Base-by-base conservation (phyloP, 1,140 invertebrate genomes). In the Protaetia brevitarsis region DNA sequence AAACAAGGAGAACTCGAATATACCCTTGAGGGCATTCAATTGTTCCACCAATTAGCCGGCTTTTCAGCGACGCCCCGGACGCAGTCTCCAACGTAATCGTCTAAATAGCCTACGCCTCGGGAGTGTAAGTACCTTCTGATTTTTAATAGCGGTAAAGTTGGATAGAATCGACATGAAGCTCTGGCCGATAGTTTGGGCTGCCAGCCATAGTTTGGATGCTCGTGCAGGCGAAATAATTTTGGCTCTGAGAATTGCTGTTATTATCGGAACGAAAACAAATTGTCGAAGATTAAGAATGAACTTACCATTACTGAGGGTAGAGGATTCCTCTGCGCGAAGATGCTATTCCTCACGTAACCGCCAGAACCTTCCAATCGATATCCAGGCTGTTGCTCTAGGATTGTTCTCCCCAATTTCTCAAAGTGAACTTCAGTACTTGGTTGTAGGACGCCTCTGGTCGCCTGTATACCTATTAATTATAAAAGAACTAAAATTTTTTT, bases 371-470 rank as follows among this genome's bases (percentile, higher is more conserved):
- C 94, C 0, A 99, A 74, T 98, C 88, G 16, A 99, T 83, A 79
- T 99, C 95, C 1, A 87, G 2, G 89, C 84, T 89, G 90, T 23
- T 88, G 87, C 71, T 80, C 83, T 21, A 81, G 81, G 1, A 89
- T 87, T 13, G 31, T 82, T 84, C 74, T 94, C 91, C 1, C 89
- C 91, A 13, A 96, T 89, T 89, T 66, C 91, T 85, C n/a, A 99
- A 79, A 21, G 86, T 91, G 75, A 99, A 98, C 29, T 88, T 88
- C n/a, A 99, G 76, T 65, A 93, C 85, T 72, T 97, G 94, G 80
- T 98, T 98, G 79, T 99, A 99, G 31, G 94, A 95, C 28, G 91
- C 88, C 95, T 82, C 76, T 97, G 95, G 81, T 99, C 95, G 0
- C 95, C 95, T 10, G 98, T 81, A 77, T 94, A 98, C 73, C 89